A percentile compares a stretch with the other conserved stretches of the same genome.
phyloP scores from a whole-genome alignment of 2,113 vertebrate genomes.

The Bungarus multicinctus region DNA sequence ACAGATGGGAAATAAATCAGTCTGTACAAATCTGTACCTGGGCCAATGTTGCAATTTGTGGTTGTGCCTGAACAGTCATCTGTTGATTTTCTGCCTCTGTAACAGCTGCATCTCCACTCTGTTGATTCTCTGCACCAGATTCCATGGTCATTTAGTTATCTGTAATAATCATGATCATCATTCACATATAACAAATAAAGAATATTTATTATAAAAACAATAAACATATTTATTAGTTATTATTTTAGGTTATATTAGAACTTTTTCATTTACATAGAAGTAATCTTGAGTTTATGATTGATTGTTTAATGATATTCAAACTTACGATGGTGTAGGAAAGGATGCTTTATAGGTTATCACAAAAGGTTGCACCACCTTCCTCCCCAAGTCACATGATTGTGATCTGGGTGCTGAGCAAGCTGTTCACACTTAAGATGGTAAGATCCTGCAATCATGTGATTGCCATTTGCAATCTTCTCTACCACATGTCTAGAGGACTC shows the following conservation, averaged over 20 bases:
- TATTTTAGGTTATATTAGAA: not conserved
- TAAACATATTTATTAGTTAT: not conserved
- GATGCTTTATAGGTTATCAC: not conserved
- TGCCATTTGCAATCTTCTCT: not conserved
- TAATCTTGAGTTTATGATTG: not conserved
- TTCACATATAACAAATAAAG: constrained; percentile 7
- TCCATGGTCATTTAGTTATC: constrained; percentile 99
- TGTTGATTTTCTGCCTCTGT: constrained; percentile 94
- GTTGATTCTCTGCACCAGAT: constrained; percentile 94
- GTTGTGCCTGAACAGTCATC: constrained; percentile 84
- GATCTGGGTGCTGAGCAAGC: not conserved
- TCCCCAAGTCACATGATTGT: not conserved
- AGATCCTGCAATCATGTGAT: not conserved
- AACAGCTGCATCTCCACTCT: constrained; percentile 91
- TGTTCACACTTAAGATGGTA: not conserved
- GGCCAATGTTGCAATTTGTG: constrained; percentile 89
- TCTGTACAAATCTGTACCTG: constrained; percentile 80
- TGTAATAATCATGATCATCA: constrained; percentile 71
- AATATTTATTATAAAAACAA: not conserved
- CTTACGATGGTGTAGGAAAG: not conserved
- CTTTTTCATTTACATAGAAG: not conserved
- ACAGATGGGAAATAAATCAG: constrained; percentile 24
- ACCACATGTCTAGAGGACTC: not conserved
- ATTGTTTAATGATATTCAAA: not conserved
- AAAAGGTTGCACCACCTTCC: not conserved